Base-by-base conservation (phyloP, 2,888 invertebrate species). In the Parnassius smintheus region DNA sequence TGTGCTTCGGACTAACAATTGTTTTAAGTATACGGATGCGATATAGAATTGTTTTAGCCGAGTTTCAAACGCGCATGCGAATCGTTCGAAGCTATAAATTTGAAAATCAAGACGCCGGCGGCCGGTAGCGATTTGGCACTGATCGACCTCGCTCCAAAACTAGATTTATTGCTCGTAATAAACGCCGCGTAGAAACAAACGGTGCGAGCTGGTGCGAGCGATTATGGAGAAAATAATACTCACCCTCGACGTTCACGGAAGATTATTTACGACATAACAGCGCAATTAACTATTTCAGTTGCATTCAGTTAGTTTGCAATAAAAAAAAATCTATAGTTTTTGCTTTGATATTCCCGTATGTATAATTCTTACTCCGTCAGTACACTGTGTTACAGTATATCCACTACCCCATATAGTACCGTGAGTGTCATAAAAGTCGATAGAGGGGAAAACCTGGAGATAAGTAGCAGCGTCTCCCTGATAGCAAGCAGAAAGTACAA, bases 141-240 rank as follows among this genome's bases (percentile, higher is more conserved):
- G 78, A 82, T 79, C 80, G 83, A 78, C 81, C 81, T 85, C 80
- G 82, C 75, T 76, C 82, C 80, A 76, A 80, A 85, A 82, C 82
- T 76, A 85, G 83, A 86, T 86, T 84, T 86, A 87, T 82, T 60
- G 78, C 75, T 75, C 71, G 77, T 80, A 80, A 77, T 70, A 69
- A 69, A 72, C 67, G 74, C 70, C 69, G 67, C 69, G 69, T 68
- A 72, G 73, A 74, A 74, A 78, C 77, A 74, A 77, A 80, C 73
- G 74, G 71, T 75, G 70, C 73, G 70, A 75, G 70, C 72, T 73
- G 74, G 71, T 75, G 70, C 73, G 70, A 75, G 70, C 72, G 71
- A 68, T 71, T 67, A 69, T 67, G 62, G 41, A 62, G 60, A 57
- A 64, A 63, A 67, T 78, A 78, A 80, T 76, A 72, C 71, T 74